Conservation (phyloP, 2,888 invertebrate genomes). For the Himalopsyche anomala region DNA sequence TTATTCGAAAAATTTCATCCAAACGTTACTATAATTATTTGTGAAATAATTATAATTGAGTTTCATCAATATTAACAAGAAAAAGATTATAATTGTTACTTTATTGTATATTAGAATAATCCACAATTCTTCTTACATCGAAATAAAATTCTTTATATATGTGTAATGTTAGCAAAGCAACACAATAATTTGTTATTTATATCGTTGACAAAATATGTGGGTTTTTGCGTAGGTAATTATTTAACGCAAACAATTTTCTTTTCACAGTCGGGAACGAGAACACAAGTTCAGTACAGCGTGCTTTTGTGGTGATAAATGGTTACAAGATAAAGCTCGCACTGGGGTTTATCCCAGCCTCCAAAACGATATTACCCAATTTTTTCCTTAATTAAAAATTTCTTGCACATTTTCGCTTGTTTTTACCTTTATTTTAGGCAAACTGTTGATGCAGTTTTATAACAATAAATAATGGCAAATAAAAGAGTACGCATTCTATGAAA, state of each 20-base stretch:
- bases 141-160: too few species aligned
- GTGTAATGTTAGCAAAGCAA: too few species aligned
- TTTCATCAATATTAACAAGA: too few species aligned
- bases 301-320: constrained; percentile 20
- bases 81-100: too few species aligned
- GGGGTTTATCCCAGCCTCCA: constrained; percentile 8
- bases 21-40: too few species aligned
- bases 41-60: too few species aligned
- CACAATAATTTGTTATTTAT: neutral
- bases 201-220: neutral
- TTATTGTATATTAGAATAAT: too few species aligned
- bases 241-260: neutral
- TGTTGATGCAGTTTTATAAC: neutral
- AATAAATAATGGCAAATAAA: neutral
- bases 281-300: neutral
- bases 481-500: neutral
- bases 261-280: neutral
- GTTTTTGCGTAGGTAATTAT: constrained; percentile 28
- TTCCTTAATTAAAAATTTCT: constrained; percentile 6
- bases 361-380: neutral
- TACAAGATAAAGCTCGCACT: neutral
- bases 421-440: neutral
- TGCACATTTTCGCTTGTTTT: neutral
- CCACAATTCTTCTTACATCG: too few species aligned
- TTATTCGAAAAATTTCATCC: too few species aligned